These are phyloP conservation scores for Orestias chungarensis DNA, from an alignment of 2,797 vertebrate species.

Conservation along the genomic window DNA sequence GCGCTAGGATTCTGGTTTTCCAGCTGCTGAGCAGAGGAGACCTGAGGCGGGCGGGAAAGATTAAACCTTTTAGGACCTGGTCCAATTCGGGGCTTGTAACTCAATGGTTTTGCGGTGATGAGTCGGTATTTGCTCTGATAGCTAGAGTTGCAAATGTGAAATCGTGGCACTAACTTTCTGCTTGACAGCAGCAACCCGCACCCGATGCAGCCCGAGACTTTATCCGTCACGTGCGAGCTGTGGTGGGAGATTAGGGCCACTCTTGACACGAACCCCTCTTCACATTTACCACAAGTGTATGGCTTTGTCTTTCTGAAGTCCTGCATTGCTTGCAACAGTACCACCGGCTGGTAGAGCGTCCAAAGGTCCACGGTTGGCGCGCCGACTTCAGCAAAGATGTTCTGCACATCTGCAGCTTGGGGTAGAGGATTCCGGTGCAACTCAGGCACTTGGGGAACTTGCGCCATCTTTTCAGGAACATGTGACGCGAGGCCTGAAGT, in stretches of 20 bases:
- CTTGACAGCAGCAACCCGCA: slow-evolving; percentile 76
- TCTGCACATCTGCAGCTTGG: slow-evolving; percentile 22
- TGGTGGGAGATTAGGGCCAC: slow-evolving; percentile 61
- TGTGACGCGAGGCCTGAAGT: slow-evolving; percentile 19
- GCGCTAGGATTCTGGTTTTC: slow-evolving; percentile 28
- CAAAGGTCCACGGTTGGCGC: slow-evolving; percentile 75
- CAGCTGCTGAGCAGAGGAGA: slow-evolving; percentile 1
- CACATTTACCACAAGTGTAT: slow-evolving; percentile 71
- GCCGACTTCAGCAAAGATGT: slow-evolving; percentile 50
- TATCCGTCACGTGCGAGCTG: slow-evolving; percentile 60
- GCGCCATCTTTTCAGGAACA: slow-evolving; percentile 4
- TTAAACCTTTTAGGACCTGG: neutral
- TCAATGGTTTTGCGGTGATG: slow-evolving; percentile 54
- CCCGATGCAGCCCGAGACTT: slow-evolving; percentile 73
- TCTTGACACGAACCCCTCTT: slow-evolving; percentile 56
- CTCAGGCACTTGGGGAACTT: slow-evolving; percentile 54
- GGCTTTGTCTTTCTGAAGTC: slow-evolving; percentile 43
- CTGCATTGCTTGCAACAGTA: slow-evolving; percentile 51
- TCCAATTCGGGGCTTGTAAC: neutral
- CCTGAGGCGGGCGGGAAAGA: neutral
- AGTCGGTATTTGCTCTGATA: slow-evolving; percentile 55
- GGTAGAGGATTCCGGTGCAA: slow-evolving; percentile 21
- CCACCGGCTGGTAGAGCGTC: slow-evolving; percentile 76
- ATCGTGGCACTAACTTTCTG: slow-evolving; percentile 68
- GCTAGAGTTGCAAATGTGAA: slow-evolving; percentile 65